Percentiles rank a stretch among this genome's conserved stretches.
Evolutionary conservation across 2,888 invertebrate genomes (phyloP).

Genomic region (Aspidiotus rigidus): DNA sequence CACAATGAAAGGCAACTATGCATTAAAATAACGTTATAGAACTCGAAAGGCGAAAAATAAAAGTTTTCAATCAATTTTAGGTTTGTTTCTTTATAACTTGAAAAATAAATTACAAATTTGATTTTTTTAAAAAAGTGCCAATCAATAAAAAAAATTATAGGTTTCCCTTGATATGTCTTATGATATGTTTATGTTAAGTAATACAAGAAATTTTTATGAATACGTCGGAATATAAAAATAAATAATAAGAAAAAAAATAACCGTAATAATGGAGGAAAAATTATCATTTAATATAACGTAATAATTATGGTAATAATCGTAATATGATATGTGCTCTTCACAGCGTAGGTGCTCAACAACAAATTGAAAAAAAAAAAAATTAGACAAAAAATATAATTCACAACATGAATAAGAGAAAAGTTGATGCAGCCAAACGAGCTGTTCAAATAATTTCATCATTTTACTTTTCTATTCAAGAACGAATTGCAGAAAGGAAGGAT

Average conservation of each 20-base stretch:
- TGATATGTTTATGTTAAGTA: slow-evolving; percentile 30
- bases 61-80: not conserved
- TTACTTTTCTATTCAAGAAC: too few species aligned
- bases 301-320: not conserved
- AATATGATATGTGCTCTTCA: slow-evolving; percentile 8
- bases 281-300: not conserved
- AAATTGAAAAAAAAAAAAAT: not conserved
- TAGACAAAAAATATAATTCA: too few species aligned
- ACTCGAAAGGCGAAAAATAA: not conserved
- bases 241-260: not conserved
- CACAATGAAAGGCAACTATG: slow-evolving; percentile 23
- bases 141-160: slow-evolving; percentile 23
- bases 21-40: slow-evolving; percentile 21
- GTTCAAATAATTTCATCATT: too few species aligned
- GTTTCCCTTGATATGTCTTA: slow-evolving; percentile 32
- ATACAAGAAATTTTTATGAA: not conserved
- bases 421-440: too few species aligned
- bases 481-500: not conserved
- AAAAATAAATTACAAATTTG: slow-evolving; percentile 23
- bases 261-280: not conserved
- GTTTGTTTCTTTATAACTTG: not conserved
- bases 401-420: too few species aligned
- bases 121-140: slow-evolving; percentile 15
- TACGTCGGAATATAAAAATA: not conserved
- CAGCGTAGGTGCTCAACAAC: slow-evolving; percentile 12